Base-by-base conservation (phyloP, 2,888 invertebrate species). In the Pyrrhosoma nymphula region DNA sequence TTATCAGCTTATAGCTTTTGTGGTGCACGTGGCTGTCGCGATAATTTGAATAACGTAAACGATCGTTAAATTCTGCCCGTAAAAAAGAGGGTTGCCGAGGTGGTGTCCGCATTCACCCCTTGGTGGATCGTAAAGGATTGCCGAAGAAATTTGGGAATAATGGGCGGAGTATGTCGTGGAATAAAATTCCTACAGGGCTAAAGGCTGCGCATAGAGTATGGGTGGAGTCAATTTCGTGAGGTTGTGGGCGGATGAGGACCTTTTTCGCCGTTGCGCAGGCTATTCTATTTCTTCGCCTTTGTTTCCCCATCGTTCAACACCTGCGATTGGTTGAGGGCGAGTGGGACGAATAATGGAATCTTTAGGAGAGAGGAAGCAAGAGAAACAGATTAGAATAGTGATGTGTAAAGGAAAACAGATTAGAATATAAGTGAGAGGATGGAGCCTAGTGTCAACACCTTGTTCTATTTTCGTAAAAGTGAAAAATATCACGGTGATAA, bases 271-370 rank as follows among this genome's bases (percentile, higher is more conserved):
- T 75, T 47, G 47, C 75, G 93, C 75, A 26, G 18, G 69, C 93
- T n/a, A 93, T 93, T 35, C 93, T 30, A 75, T 93, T 47, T 47
- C 47, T 47, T 47, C 47, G 2, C 47, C 2, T 47, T 47, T 47
- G 8, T 47, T 82, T 75, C 93, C 23, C 93, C 93, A 63, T 69
- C 55, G 93, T 93, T 93, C 39, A 93, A 93, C 93, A 93, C 93
- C 93, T 93, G 93, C 93, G 26, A 63, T 23, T 82, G 35, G 30
- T 35, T 91, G 14, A 23, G 63, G 39, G 26, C 16, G 93, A 69
- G 93, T 75, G 93, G 93, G 93, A 55, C 63, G 93, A 93, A 93
- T 93, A 93, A 69, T 93, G 93, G 69, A 69, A 47, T 69, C 26
- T 47, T 91, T 63, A 26, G 69, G 93, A 47, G 26, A 93, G 93